A percentile compares a stretch with the other conserved stretches of the same genome.
phyloP scores from a whole-genome alignment of 2,888 invertebrate species.

The Nomada ruficornis region DNA sequence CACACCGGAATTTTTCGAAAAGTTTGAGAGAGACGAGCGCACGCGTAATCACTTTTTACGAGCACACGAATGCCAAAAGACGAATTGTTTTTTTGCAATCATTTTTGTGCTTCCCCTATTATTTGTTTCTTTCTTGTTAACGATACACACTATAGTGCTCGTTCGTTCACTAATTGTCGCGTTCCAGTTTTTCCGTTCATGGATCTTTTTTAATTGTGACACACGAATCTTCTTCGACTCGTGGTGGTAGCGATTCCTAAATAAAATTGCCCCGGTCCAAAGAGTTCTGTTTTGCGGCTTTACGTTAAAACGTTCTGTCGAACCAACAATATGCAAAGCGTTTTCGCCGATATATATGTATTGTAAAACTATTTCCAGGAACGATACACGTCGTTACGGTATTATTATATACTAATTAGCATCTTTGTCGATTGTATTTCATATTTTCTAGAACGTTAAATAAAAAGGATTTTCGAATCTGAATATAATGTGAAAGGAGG shows the following conservation, averaged over 20 bases:
- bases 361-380: slow-evolving; percentile 59
- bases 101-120: slow-evolving; percentile 30
- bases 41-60: slow-evolving; percentile 37
- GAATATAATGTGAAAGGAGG: slow-evolving; percentile 58
- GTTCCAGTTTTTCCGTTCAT: slow-evolving; percentile 17
- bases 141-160: neutral
- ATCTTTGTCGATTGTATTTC: slow-evolving; percentile 64
- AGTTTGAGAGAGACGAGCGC: neutral
- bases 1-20: slow-evolving; percentile 16
- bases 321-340: slow-evolving; percentile 38
- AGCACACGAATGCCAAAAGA: slow-evolving; percentile 20
- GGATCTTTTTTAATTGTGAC: slow-evolving; percentile 10
- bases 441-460: slow-evolving; percentile 64
- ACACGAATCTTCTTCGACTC: slow-evolving; percentile 36
- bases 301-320: slow-evolving; percentile 50
- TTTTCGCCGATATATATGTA: slow-evolving; percentile 53
- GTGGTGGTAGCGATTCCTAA: slow-evolving; percentile 53
- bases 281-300: slow-evolving; percentile 55
- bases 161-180: slow-evolving; percentile 32
- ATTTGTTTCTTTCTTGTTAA: slow-evolving; percentile 23
- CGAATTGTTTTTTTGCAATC: slow-evolving; percentile 9
- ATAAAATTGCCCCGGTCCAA: slow-evolving; percentile 59
- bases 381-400: slow-evolving; percentile 58
- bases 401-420: slow-evolving; percentile 61
- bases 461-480: slow-evolving; percentile 62